phyloP scores from a whole-genome alignment of 2,113 vertebrate species.

The Periophthalmus modestus region DNA sequence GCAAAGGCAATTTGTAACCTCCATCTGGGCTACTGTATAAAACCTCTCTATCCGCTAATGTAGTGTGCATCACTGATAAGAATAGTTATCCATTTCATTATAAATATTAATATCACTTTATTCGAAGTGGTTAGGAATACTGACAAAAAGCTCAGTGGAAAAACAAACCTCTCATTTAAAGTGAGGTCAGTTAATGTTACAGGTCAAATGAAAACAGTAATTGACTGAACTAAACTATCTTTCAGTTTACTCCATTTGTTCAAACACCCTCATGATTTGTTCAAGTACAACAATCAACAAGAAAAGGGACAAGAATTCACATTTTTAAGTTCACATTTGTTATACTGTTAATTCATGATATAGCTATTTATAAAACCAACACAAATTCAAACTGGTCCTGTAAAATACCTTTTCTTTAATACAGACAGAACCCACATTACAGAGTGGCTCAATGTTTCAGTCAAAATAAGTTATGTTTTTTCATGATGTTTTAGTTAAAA shows the following conservation, averaged over 20 bases:
- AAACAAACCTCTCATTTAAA: constrained; percentile 61
- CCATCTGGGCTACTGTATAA: constrained; percentile 58
- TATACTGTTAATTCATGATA: constrained; percentile 77
- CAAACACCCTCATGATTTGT: constrained; percentile 76
- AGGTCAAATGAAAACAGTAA: constrained; percentile 58
- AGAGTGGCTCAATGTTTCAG: constrained; percentile 54
- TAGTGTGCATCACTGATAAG: constrained; percentile 37
- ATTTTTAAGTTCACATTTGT: constrained; percentile 80
- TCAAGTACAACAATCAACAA: constrained; percentile 81
- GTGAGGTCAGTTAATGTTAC: constrained; percentile 44
- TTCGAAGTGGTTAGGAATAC: constrained; percentile 59
- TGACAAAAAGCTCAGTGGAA: constrained; percentile 61
- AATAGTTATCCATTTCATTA: constrained; percentile 27
- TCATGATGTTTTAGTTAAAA: constrained; percentile 33
- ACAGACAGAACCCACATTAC: constrained; percentile 71
- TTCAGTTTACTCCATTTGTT: constrained; percentile 76
- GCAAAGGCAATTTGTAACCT: constrained; percentile 70
- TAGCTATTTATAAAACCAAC: constrained; percentile 76
- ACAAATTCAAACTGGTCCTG: constrained; percentile 71
- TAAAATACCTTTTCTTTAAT: constrained; percentile 76
- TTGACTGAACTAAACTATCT: constrained; percentile 65
- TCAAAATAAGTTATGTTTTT: constrained; percentile 35
- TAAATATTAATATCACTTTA: constrained; percentile 23
- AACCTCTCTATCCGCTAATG: constrained; percentile 43
- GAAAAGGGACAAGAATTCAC: constrained; percentile 80